Evolutionary conservation across 2,888 invertebrate genomes (phyloP).

Genomic region (Arctia plantaginis): DNA sequence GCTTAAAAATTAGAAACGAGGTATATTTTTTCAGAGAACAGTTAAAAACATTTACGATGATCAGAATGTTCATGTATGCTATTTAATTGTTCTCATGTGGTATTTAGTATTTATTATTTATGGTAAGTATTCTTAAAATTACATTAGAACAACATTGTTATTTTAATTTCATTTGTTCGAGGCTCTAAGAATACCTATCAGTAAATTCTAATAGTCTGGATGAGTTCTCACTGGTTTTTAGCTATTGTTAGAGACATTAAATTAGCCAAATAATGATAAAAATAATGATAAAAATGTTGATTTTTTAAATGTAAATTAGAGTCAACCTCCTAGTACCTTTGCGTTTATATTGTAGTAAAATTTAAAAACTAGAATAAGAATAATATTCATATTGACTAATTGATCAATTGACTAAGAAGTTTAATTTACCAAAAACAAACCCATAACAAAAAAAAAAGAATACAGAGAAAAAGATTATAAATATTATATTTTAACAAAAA

Average conservation of each 20-base stretch:
- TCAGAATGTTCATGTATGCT: background rate
- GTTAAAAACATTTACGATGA: background rate
- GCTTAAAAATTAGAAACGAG: background rate
- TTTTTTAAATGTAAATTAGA: too few species aligned
- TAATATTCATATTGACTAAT: too few species aligned
- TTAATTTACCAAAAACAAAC: background rate
- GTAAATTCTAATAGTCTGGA: background rate
- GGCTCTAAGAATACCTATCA: background rate
- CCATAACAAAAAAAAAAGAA: background rate
- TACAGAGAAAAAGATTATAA: background rate
- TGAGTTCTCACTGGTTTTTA: background rate
- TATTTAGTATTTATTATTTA: too few species aligned
- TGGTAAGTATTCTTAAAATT: background rate
- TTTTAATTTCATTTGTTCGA: background rate
- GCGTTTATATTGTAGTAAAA: too few species aligned
- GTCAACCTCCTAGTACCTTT: too few species aligned
- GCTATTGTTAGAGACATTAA: background rate
- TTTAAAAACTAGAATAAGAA: too few species aligned
- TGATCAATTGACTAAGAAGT: too few species aligned
- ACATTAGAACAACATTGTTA: background rate
- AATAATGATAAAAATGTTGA: too few species aligned
- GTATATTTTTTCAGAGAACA: background rate
- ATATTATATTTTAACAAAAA: background rate
- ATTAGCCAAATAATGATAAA: too few species aligned
- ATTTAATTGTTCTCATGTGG: background rate